phyloP scores from a whole-genome alignment of 1,140 invertebrate genomes.

The Riptortus pedestris region DNA sequence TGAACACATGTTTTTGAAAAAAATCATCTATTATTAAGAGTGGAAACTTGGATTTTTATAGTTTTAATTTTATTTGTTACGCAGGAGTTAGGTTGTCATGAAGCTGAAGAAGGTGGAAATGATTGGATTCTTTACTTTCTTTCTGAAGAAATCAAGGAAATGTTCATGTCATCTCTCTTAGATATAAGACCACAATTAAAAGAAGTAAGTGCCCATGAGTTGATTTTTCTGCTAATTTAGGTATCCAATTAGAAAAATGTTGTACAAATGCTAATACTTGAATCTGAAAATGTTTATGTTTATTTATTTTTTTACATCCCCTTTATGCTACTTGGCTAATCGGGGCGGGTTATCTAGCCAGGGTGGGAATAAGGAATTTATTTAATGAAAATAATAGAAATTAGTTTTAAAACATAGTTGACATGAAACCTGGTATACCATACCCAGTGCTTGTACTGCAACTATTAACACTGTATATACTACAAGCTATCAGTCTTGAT shows the following conservation, averaged over 20 bases:
- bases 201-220: constrained; percentile 1
- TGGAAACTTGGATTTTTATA: no score
- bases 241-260: no score
- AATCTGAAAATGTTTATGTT: no score
- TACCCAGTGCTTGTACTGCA: not conserved
- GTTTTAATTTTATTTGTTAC: no score
- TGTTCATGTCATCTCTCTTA: not conserved
- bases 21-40: no score
- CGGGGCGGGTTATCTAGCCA: no score
- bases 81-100: constrained; percentile 23
- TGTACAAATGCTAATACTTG: no score
- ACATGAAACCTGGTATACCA: not conserved
- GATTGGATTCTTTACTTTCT: constrained; percentile 23
- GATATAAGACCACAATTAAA: constrained; percentile 13
- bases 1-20: no score
- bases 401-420: not conserved
- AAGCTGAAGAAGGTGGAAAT: constrained; percentile 15
- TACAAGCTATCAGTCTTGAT: no score
- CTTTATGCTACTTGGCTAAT: not conserved
- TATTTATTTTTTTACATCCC: not conserved
- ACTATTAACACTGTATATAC: no score
- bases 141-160: constrained; percentile 20
- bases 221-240: not conserved
- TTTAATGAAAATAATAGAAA: not conserved
- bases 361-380: no score